Conservation (phyloP, 2,888 invertebrate genomes). For the Tachina fera region DNA sequence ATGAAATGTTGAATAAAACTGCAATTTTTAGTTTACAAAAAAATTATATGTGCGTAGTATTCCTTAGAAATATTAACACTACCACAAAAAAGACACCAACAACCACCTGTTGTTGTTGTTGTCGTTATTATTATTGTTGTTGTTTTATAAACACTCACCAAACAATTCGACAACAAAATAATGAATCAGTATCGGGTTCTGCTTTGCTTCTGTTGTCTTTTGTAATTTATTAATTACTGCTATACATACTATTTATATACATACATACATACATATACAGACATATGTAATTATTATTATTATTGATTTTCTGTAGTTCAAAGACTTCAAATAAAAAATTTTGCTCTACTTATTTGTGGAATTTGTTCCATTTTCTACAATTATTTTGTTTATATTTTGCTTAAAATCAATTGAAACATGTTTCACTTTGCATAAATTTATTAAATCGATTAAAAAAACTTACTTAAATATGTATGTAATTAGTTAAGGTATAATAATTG, state of each 20-base stretch:
- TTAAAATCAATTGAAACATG: conserved; percentile 11
- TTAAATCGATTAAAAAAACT: conserved; percentile 29
- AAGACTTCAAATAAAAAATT: conserved; percentile 47
- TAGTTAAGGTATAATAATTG: neutral
- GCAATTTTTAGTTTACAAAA: conserved; percentile 34
- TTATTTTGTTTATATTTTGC: conserved; percentile 21
- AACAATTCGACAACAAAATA: conserved; percentile 12
- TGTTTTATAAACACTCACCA: conserved; percentile 48
- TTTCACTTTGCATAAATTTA: conserved; percentile 29
- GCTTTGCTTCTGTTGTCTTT: conserved; percentile 1
- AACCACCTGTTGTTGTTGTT: conserved; percentile 32
- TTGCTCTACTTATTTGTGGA: conserved; percentile 6
- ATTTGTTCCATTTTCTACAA: conserved; percentile 11
- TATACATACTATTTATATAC: conserved; percentile 27
- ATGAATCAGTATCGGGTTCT: conserved; percentile 43
- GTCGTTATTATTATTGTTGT: conserved; percentile 4
- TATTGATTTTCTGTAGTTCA: conserved; percentile 43
- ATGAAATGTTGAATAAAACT: conserved; percentile 38
- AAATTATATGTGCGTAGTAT: no score
- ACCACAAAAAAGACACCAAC: conserved; percentile 26
- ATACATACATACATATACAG: neutral
- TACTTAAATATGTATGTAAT: neutral
- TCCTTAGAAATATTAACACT: conserved; percentile 45
- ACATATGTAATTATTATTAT: conserved; percentile 15
- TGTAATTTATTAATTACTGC: conserved; percentile 35